Percentiles rank a stretch among this genome's conserved stretches.
phyloP scores from a whole-genome alignment of 2,113 vertebrate species.

The Protomyctophum bolini region DNA sequence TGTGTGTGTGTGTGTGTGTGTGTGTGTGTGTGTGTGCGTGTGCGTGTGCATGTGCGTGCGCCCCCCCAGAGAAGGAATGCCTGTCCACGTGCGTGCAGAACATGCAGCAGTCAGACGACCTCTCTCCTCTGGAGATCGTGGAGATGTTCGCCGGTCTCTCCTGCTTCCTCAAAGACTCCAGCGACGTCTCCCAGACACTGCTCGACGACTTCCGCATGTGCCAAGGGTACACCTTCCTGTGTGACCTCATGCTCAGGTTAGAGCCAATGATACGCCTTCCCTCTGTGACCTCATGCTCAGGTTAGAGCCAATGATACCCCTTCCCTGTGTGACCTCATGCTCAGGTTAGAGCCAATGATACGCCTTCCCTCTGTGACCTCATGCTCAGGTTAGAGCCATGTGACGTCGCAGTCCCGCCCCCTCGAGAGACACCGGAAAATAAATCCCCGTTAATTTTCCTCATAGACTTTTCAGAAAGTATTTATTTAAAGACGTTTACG shows the following conservation, averaged over 20 bases:
- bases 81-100: constrained; percentile 96
- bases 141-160: constrained; percentile 98
- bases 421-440: too few relatives aligned
- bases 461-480: too few relatives aligned
- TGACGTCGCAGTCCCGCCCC: too few relatives aligned
- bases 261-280: constrained; percentile 87
- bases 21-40: neutral
- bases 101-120: constrained; percentile 98
- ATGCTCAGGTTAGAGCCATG: too few relatives aligned
- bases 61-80: constrained; percentile 93
- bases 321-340: too few relatives aligned
- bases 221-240: constrained; percentile 97
- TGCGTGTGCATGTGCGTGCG: neutral
- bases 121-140: constrained; percentile 95
- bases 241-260: constrained; percentile 95
- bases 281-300: constrained; percentile 97
- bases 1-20: too few relatives aligned
- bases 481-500: too few relatives aligned
- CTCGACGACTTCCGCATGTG: constrained; percentile 98
- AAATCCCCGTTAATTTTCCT: too few relatives aligned
- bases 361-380: too few relatives aligned
- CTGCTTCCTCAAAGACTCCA: constrained; percentile 99
- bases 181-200: constrained; percentile 93
- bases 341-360: too few relatives aligned
- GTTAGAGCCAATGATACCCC: constrained; percentile 58